Conservation (phyloP, 92 coral and sea anemone genomes). For the Diadumene lineata region DNA sequence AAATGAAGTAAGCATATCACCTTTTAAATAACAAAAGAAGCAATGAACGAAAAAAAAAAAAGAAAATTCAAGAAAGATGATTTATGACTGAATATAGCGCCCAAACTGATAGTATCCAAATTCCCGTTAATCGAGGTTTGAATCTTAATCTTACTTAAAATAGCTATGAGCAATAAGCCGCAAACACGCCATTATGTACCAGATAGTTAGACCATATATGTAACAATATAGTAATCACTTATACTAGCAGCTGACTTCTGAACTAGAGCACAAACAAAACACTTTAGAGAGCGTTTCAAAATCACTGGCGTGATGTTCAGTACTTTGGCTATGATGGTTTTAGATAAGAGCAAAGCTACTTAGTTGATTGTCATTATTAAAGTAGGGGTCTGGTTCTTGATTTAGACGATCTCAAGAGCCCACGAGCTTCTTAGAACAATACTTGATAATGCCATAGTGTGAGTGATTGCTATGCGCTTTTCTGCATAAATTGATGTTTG, state of each 20-base stretch:
- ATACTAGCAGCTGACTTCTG: not conserved
- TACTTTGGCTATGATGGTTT: not conserved
- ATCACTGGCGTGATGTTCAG: not conserved
- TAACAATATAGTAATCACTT: not conserved
- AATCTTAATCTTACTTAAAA: not conserved
- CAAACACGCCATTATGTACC: not conserved
- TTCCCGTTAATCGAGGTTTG: not conserved
- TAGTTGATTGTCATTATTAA: not conserved
- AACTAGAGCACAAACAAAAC: not conserved
- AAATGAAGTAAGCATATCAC: too few relatives aligned
- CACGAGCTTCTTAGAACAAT: not conserved
- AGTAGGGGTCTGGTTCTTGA: not conserved
- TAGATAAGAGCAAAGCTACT: not conserved
- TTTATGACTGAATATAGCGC: too few relatives aligned
- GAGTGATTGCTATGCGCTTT: not conserved
- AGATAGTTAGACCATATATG: not conserved
- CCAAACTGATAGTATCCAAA: not conserved
- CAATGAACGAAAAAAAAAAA: too few relatives aligned
- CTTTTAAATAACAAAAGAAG: too few relatives aligned
- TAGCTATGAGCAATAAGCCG: not conserved
- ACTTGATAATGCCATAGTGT: not conserved
- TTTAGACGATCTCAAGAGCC: not conserved
- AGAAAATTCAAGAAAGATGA: too few relatives aligned
- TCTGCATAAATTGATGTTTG: not conserved
- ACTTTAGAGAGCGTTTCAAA: not conserved